Evolutionary conservation across 2,797 vertebrate genomes (phyloP), one percentile per base, ranked within the genome.

Genomic region (Adrianichthys oophorus): DNA sequence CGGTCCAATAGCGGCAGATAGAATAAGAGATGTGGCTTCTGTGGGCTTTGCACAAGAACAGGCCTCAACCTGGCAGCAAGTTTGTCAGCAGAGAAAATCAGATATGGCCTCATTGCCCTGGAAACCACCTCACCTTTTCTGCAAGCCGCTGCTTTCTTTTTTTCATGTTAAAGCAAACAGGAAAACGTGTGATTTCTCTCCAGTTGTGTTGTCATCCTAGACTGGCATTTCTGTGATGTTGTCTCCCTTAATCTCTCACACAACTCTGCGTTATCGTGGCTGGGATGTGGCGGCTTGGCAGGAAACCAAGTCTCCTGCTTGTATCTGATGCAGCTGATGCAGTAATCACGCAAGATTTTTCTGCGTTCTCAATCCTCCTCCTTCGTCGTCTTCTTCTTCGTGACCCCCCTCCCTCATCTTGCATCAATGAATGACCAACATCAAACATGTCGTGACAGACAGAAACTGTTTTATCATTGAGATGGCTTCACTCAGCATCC

Each of bases 21-120:
- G 70, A 73, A 47, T 50, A 68, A 72, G 70, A 79, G 75, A 72
- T 71, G 76, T 79, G 86, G 84, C 84, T 85, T 85, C 85, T 80
- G 78, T 72, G 73, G 78, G 72, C 74, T 85, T 52, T 69, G 62
- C 70, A 52, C 78, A 74, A 70, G 70, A 84, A 81, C 86, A 86
- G 77, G 85, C 85, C 86, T 88, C 76, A 72, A 89, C 87, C 84
- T 82, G 83, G 83, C 79, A 83, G 74, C 71, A 17, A 82, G 79
- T 80, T 86, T 83, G 85, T 85, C 80, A 83, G 79, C 76, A 71
- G 62, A 65, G 69, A 70, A 59, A 85, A 86, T 88, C 82, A 86
- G 83, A 88, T 84, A 85, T 64, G 79, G 82, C 67, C 74, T 68
- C 56, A 65, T 82, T 87, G 78, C 76, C 63, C 46, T 78, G 70